phyloP scores from a whole-genome alignment of 2,888 invertebrate species.

The Mesorhabditis spiculigera region DNA sequence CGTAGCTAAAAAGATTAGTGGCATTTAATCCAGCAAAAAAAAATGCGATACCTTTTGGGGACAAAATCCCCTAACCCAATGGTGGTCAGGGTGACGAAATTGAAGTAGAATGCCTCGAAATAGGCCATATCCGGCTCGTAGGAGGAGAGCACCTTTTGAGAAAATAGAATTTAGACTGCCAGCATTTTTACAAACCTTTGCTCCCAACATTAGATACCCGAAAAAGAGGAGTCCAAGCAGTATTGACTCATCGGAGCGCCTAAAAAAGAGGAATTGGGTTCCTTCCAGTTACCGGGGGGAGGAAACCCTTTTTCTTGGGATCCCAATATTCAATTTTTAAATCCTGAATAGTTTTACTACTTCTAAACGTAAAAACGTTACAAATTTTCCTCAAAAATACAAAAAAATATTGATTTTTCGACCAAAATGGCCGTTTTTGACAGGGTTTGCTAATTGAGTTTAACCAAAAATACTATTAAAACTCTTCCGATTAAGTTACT shows the following conservation, averaged over 20 bases:
- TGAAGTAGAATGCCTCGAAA: constrained; percentile 55
- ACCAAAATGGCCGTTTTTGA: too few relatives aligned
- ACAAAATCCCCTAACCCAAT: constrained; percentile 53
- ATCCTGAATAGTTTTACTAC: too few relatives aligned
- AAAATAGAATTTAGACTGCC: background rate
- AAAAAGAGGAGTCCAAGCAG: constrained; percentile 40
- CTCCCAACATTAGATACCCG: constrained; percentile 45
- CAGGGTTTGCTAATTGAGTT: too few relatives aligned
- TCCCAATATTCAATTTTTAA: too few relatives aligned
- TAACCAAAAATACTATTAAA: too few relatives aligned
- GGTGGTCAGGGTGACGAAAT: constrained; percentile 53
- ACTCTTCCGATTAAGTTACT: too few relatives aligned
- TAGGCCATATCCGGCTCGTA: constrained; percentile 56
- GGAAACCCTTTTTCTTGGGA: too few relatives aligned
- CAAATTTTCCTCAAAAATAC: too few relatives aligned
- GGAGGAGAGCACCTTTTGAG: constrained; percentile 30
- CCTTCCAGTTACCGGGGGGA: too few relatives aligned
- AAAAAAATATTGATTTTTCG: too few relatives aligned
- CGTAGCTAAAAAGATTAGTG: constrained; percentile 29
- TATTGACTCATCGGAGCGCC: constrained; percentile 41
- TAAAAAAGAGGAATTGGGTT: constrained; percentile 11
- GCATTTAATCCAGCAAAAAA: background rate
- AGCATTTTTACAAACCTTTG: constrained; percentile 18
- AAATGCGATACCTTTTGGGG: constrained; percentile 34
- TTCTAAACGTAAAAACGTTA: too few relatives aligned